These are phyloP conservation scores for Ranitomeya variabilis DNA, from an alignment of 2,113 vertebrate species.

Conservation along the genomic window DNA sequence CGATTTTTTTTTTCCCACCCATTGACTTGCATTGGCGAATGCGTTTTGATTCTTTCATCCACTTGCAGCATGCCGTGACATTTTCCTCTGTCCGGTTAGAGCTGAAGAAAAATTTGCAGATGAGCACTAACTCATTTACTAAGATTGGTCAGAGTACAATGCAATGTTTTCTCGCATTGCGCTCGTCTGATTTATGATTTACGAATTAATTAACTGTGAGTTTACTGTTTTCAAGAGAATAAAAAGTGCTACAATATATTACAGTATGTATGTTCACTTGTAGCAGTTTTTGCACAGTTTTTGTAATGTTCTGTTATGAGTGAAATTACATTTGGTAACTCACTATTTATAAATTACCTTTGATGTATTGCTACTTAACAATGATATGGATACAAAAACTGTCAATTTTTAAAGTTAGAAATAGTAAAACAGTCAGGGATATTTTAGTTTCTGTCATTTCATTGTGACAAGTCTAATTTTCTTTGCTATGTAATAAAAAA, in stretches of 20 bases:
- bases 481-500: conserved; percentile 38
- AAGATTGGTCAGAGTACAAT: no score
- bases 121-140: no score
- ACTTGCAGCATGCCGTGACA: no score
- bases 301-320: neutral
- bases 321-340: neutral
- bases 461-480: conserved; percentile 28
- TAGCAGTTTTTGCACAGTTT: neutral
- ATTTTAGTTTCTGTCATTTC: conserved; percentile 29
- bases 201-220: no score
- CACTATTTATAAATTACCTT: neutral
- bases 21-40: no score
- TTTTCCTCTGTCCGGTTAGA: no score
- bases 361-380: neutral
- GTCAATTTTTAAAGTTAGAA: neutral
- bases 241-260: neutral
- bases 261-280: neutral
- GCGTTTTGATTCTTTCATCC: no score
- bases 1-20: no score
- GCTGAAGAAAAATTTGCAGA: no score
- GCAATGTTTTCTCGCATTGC: no score
- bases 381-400: neutral
- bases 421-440: neutral
- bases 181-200: no score
- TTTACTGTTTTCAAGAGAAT: neutral